Base-by-base conservation (phyloP, 2,113 vertebrate species). In the Colinus virginianus region DNA sequence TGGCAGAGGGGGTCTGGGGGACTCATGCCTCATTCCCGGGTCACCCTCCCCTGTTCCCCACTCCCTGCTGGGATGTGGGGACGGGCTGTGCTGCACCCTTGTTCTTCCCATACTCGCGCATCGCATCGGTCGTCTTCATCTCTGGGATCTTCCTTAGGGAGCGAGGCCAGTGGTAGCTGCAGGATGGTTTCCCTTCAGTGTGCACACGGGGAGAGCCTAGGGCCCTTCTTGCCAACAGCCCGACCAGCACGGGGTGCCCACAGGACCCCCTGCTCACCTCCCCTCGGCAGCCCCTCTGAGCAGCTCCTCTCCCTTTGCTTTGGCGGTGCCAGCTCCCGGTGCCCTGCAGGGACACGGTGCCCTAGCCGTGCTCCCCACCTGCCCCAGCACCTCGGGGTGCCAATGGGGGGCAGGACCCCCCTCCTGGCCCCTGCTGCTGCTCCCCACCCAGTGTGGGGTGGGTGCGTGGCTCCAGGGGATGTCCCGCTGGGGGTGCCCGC, bases 321-420 rank as follows among this genome's bases (percentile, higher is more conserved):
- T 3, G 34, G 76, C 5, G 11, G 64, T 2, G 2, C 55, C 75
- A 2, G 38, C 51, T 84, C 75, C 40, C 58, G 3, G 16, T 58
- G 74, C 64, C 46, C 69, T 4, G 34, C 34, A 49, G 46, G 79
- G 53, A 45, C 5, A 0, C 0, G 23, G 61, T 10, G 22, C 28
- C 79, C 79, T 64, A 16, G 48, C 58, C 62, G 43, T 13, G 45
- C 78, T 81, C 46, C 70, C 63, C 3, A 2, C 74, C 84, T 69
- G 87, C 84, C 71, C 63, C 9, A 7, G 77, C 90, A 34, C n/a
- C 77, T 5, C 2, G 6, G n/a, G 68, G 80, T 91, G 95, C 58
- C 28, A 1, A 59, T 55, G 88, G 92, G 94, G 71, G 95, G 93
- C 95, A 86, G 96, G 96, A 90, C 61, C 95, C 81, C 95, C 94